A percentile compares a stretch with the other conserved stretches of the same genome.
Evolutionary conservation across 2,888 invertebrate species (phyloP).

Genomic region (Cryptus armator): DNA sequence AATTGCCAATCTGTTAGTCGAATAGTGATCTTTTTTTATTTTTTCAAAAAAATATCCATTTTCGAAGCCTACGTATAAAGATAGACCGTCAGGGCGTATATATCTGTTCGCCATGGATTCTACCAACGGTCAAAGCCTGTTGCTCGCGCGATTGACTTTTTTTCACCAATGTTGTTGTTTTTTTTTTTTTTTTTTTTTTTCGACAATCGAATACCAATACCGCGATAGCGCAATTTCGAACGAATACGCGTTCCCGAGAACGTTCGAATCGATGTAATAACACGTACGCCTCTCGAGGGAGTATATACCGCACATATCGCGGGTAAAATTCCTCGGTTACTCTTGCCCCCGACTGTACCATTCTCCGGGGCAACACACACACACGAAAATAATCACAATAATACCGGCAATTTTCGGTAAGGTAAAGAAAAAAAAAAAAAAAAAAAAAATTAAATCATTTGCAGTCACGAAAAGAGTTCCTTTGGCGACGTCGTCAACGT

Average conservation of each 20-base stretch:
- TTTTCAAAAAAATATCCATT: not conserved
- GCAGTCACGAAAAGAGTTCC: constrained; percentile 1
- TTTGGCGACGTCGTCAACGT: constrained; percentile 25
- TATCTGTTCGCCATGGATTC: constrained; percentile 2
- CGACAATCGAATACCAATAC: constrained; percentile 8
- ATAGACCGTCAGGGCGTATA: not conserved
- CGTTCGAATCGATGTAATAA: constrained; percentile 17
- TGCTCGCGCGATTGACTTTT: constrained; percentile 27
- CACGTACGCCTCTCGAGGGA: not conserved
- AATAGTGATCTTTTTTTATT: too few relatives aligned
- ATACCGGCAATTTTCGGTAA: constrained; percentile 27
- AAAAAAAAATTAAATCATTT: constrained; percentile 30
- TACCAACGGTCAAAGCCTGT: constrained; percentile 9
- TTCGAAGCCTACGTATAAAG: not conserved
- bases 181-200: not conserved
- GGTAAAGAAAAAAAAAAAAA: not conserved
- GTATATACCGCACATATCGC: not conserved
- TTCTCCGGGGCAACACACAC: constrained; percentile 11
- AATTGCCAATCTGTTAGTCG: too few relatives aligned
- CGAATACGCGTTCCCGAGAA: constrained; percentile 8
- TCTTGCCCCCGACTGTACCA: constrained; percentile 9
- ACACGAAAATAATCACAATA: constrained; percentile 36
- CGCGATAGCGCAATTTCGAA: constrained; percentile 3
- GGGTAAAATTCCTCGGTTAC: constrained; percentile 14
- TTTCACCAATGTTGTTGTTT: not conserved